Evolutionary conservation across 2,888 invertebrate species (phyloP), one percentile per base, ranked within the genome.

Genomic region (Euclidia mi): DNA sequence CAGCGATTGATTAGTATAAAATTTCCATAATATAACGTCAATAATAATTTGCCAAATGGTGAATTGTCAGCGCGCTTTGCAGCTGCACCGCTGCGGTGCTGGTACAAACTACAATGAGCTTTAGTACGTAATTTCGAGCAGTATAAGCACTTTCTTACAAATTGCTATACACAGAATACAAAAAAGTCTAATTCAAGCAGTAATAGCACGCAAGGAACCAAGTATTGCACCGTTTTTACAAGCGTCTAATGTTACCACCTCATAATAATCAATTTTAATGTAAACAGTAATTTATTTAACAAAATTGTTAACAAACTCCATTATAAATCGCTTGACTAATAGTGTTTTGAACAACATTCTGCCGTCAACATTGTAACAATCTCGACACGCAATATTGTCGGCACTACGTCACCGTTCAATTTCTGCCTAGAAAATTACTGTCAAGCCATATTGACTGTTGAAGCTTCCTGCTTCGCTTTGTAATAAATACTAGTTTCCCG

Each of bases 321-420:
- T 40, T 42, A 58, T 61, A 56, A 58, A 56, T 69, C 64, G 53
- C 63, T 56, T 45, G 45, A 44, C 38, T 14, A 56, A 46, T 41
- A 34, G 44, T 71, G 64, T 65, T 67, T 71, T 59, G 47, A 63
- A 50, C 52, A 59, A 67, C 62, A 51, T 66, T 69, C 65, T 62
- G 53, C 65, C 65, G 71, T 76, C 56, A 75, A 75, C 64, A 56
- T 56, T 46, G 67, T 62, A 47, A 57, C 44, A 52, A 50, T 52
- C 57, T 53, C 58, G 69, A 74, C 73, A 78, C 73, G 77, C 76
- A 51, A 71, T 42, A 11, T 4, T 42, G 64, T 55, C 49, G 53
- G 52, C 62, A n/a, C n/a, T n/a, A n/a, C n/a, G 74, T 61, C 64
- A 64, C 65, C 59, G 60, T 78, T 81, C 73, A 78, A 81, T 79